phyloP scores from a whole-genome alignment of 2,888 invertebrate species.

The Stenurella melanura region DNA sequence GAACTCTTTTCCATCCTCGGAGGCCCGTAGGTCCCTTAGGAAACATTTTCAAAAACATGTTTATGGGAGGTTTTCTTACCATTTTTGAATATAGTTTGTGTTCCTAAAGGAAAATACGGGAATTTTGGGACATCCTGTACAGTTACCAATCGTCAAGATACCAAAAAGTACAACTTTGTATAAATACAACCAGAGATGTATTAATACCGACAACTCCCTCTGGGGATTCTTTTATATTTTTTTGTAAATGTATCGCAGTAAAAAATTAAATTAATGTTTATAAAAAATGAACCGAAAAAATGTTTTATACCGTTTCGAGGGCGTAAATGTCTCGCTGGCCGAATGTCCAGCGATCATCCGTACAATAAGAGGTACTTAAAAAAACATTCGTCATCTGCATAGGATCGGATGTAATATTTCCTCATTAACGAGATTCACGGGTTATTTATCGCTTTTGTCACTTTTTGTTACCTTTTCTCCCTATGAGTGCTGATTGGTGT shows the following conservation, averaged over 20 bases:
- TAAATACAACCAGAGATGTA: too few relatives aligned
- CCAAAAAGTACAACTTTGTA: too few relatives aligned
- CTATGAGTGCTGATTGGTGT: slow-evolving; percentile 47
- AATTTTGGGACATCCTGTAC: too few relatives aligned
- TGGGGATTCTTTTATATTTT: too few relatives aligned
- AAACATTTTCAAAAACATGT: too few relatives aligned
- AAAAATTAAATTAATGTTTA: background rate
- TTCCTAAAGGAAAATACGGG: too few relatives aligned
- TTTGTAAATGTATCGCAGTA: background rate
- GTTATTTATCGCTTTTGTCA: slow-evolving; percentile 63
- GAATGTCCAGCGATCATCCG: slow-evolving; percentile 17
- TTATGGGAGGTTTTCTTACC: too few relatives aligned
- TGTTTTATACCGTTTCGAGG: slow-evolving; percentile 8
- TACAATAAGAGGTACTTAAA: slow-evolving; percentile 56
- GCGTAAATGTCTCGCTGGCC: slow-evolving; percentile 19
- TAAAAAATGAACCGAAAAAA: background rate
- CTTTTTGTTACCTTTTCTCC: slow-evolving; percentile 51
- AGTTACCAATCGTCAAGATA: too few relatives aligned
- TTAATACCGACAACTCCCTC: too few relatives aligned
- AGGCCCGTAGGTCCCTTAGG: too few relatives aligned
- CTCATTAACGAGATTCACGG: slow-evolving; percentile 70
- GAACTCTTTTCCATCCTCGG: too few relatives aligned
- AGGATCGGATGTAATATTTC: slow-evolving; percentile 66
- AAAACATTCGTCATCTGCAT: slow-evolving; percentile 64
- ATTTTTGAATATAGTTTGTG: too few relatives aligned